Conservation (phyloP, 1,140 invertebrate genomes). For the Zaprionus ornatus region DNA sequence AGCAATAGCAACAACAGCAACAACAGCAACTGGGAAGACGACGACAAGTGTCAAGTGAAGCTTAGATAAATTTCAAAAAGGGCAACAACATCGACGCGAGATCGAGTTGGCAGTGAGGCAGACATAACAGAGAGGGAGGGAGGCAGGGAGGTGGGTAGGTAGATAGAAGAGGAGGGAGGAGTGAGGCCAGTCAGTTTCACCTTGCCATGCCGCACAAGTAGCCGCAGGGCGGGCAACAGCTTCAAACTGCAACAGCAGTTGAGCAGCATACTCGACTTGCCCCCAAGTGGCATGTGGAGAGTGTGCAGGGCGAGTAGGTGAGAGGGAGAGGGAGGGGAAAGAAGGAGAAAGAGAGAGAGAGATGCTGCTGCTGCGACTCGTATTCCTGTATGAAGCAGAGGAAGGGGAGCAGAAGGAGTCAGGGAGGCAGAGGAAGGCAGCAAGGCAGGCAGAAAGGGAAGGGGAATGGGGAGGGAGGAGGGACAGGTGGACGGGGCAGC, state of each 20-base stretch:
- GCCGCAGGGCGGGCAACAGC: conserved; percentile 53
- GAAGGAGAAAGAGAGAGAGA: background rate
- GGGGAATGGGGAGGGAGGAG: background rate
- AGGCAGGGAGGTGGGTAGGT: background rate
- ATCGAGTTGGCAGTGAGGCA: conserved; percentile 14
- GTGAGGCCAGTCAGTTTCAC: conserved; percentile 41
- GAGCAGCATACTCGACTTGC: conserved; percentile 29
- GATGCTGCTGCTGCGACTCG: conserved; percentile 29
- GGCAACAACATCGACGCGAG: conserved; percentile 66
- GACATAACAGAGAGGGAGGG: background rate
- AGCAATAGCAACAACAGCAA: conserved; percentile 21
- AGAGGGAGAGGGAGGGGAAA: background rate
- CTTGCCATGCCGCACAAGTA: conserved; percentile 77
- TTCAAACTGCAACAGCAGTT: conserved; percentile 2
- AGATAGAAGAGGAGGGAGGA: background rate
- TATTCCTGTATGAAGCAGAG: conserved; percentile 43
- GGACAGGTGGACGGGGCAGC: conserved; percentile 6
- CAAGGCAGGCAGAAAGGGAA: background rate
- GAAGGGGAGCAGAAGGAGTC: background rate
- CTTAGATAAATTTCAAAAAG: conserved; percentile 82
- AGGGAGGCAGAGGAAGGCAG: background rate
- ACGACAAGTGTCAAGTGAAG: conserved; percentile 79
- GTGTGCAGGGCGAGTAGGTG: conserved; percentile 16
- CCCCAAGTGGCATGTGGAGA: conserved; percentile 57
- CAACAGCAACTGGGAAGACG: conserved; percentile 34